Evolutionary conservation across 2,113 vertebrate species (phyloP), one percentile per base, ranked within the genome.

Genomic region (Cheirogaleus medius): DNA sequence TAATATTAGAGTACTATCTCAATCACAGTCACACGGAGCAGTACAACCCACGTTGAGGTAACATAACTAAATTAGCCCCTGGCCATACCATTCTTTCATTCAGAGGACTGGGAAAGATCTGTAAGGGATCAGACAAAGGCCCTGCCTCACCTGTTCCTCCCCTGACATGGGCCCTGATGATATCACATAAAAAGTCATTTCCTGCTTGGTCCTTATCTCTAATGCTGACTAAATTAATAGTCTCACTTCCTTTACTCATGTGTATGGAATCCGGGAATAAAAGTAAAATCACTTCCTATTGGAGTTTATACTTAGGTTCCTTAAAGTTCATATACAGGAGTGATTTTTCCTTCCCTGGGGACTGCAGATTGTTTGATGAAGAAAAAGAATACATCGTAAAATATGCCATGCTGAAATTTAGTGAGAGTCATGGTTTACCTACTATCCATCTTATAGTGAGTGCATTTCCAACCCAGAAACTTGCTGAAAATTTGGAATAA

Each of bases 161-260:
- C 87, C 69, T 95, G 88, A 76, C 39, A 1, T 0, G 6, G 44
- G 44, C 76, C 15, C 64, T 92, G 21, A 52, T 98, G 97, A 97
- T 17, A 29, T 98, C 97, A 96, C 87, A 18, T 17, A 47, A 54
- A 69, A 97, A 97, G 91, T 93, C 80, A 94, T 96, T 98, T 98
- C 97, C 98, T 96, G 86, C 27, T 96, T 73, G 89, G 63, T 82
- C 29, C 78, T 97, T 96, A 97, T 97, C 96, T 89, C 11, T 52
- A 77, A 37, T 44, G 60, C 90, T 81, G 86, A 66, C 87, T 87
- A 71, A 96, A 95, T 96, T 84, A 96, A 90, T 94, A 92, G 84
- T 27, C 92, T 90, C 23, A 77, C 95, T 97, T 97, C 95, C 98
- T 95, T 88, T 96, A 42, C 56, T 90, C 92, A 69, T 91, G 63